Conservation (phyloP, 2,888 invertebrate species). For the Drosophila anomelani region DNA sequence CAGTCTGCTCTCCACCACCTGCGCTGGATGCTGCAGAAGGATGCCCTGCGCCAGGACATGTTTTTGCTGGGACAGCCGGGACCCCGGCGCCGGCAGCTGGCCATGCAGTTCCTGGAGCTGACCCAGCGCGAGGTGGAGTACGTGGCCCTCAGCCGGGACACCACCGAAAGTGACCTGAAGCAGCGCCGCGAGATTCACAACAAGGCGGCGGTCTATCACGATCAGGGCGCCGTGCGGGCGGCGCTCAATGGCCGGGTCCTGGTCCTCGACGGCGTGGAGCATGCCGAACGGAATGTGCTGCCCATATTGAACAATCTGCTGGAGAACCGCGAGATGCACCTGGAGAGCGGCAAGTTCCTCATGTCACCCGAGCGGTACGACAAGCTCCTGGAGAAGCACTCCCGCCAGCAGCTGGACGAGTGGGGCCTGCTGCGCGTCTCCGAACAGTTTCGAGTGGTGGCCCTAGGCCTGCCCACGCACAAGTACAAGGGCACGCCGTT, state of each 20-base stretch:
- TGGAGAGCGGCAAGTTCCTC: slow-evolving; percentile 97
- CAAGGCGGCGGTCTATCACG: slow-evolving; percentile 95
- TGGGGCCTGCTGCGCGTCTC: slow-evolving; percentile 97
- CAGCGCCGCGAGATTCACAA: slow-evolving; percentile 95
- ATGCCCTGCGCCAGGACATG: slow-evolving; percentile 96
- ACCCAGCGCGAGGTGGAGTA: slow-evolving; percentile 96
- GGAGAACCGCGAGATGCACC: slow-evolving; percentile 99
- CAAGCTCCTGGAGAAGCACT: slow-evolving; percentile 93
- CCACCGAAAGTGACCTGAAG: slow-evolving; percentile 98
- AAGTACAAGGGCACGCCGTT: slow-evolving; percentile 95
- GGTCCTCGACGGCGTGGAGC: slow-evolving; percentile 97
- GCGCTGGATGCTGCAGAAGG: slow-evolving; percentile 98
- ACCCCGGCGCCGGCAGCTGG: slow-evolving; percentile 90
- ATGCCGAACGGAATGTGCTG: slow-evolving; percentile 98
- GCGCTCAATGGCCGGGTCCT: slow-evolving; percentile 94
- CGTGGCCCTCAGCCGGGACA: slow-evolving; percentile 96
- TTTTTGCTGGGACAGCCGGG: slow-evolving; percentile 97
- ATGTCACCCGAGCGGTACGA: slow-evolving; percentile 96
- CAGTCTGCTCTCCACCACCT: slow-evolving; percentile 92
- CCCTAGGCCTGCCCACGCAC: slow-evolving; percentile 95
- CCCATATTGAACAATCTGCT: slow-evolving; percentile 98
- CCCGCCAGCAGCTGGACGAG: slow-evolving; percentile 90
- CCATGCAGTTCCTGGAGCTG: slow-evolving; percentile 94
- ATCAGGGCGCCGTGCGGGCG: slow-evolving; percentile 98
- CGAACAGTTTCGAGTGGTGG: slow-evolving; percentile 96